Conservation (phyloP, 2,113 vertebrate species). For the Siphamia tubifer region DNA sequence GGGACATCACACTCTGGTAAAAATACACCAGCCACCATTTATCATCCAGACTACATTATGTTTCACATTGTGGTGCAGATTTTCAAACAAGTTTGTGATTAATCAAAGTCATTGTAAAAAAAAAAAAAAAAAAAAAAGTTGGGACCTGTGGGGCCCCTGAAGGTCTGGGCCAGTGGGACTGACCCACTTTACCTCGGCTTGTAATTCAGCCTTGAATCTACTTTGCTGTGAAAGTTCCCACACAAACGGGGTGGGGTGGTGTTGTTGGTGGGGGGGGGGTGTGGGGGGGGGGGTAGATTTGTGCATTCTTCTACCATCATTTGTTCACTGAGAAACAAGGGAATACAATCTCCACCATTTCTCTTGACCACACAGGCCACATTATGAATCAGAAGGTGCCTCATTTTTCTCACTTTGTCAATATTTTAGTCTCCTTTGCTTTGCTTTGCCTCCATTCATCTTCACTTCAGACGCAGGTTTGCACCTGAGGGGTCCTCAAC, state of each 20-base stretch:
- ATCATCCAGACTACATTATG: neutral
- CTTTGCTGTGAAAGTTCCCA: neutral
- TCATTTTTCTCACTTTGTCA: conserved; percentile 52
- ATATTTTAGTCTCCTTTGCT: conserved; percentile 46
- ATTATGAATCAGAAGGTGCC: conserved; percentile 8
- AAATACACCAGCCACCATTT: no score
- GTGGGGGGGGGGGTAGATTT: no score
- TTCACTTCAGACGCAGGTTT: conserved; percentile 46
- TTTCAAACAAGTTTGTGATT: neutral
- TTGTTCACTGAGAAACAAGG: neutral
- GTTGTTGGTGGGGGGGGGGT: no score
- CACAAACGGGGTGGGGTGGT: neutral
- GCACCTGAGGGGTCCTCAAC: conserved; percentile 52
- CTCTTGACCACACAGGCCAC: neutral
- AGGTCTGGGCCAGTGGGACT: neutral
- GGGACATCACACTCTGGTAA: no score
- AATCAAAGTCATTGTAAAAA: neutral
- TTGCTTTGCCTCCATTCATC: conserved; percentile 42
- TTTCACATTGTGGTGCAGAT: neutral
- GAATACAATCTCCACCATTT: conserved; percentile 12
- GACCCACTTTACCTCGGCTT: neutral
- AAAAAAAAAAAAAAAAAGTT: no score
- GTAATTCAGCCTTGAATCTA: neutral
- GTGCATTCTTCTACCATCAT: neutral
- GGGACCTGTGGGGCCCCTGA: neutral